Conservation (phyloP, 92 coral and sea anemone species). For the Heliopora coerulea region DNA sequence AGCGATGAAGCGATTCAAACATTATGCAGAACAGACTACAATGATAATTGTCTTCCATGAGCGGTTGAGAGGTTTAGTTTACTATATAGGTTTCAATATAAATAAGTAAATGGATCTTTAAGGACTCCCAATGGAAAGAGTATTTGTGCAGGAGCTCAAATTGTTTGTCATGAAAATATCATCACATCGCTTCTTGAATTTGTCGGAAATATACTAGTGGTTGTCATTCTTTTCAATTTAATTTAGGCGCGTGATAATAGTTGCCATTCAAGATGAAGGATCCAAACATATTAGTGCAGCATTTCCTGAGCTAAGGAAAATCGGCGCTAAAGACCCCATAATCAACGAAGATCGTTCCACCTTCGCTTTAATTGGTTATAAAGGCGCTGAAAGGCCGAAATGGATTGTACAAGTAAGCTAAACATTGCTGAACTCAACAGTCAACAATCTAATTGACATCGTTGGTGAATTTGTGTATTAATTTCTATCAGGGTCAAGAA, state of each 20-base stretch:
- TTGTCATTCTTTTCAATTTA: not conserved
- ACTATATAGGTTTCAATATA: too few species aligned
- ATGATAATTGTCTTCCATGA: too few species aligned
- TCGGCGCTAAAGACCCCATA: constrained; percentile 22
- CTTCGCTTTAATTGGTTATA: constrained; percentile 28
- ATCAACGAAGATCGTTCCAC: constrained; percentile 10
- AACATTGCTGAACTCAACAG: not conserved
- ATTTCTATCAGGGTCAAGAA: not conserved
- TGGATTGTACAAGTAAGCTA: constrained; percentile 16
- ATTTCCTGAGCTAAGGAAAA: constrained; percentile 5
- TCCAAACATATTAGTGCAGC: not conserved
- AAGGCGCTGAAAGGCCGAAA: constrained; percentile 29
- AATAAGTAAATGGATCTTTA: too few species aligned
- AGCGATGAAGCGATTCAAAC: too few species aligned
- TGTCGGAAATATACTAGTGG: too few species aligned
- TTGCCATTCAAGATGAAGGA: constrained; percentile 22
- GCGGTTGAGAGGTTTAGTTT: too few species aligned
- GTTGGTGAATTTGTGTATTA: not conserved
- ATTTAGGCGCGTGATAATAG: constrained; percentile 9
- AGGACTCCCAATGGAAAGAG: too few species aligned
- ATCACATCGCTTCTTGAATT: too few species aligned
- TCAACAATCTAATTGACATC: not conserved
- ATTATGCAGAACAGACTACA: too few species aligned
- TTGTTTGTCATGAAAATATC: too few species aligned
- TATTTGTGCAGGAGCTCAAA: too few species aligned